Base-by-base conservation (phyloP, 2,113 vertebrate species). In the Anser cygnoides region DNA sequence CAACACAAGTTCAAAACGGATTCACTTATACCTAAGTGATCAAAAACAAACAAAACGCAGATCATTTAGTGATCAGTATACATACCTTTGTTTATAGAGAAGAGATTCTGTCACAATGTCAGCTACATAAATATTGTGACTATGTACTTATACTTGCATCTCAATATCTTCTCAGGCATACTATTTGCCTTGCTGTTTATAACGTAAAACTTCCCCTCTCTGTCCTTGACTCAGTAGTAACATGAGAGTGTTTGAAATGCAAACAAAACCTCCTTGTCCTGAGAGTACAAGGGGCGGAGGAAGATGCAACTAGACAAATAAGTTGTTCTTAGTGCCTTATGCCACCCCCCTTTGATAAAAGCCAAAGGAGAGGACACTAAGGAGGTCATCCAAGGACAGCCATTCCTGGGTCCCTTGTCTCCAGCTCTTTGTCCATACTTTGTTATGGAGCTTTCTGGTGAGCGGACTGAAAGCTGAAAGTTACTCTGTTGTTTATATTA, bases 231-330 rank as follows among this genome's bases (percentile, higher is more conserved):
- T 95, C 68, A 44, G 73, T 78, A 92, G 67, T 72, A 92, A 95
- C 63, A 92, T 50, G 84, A 93, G 89, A 91, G 35, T 61, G 33
- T 78, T 81, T 55, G 87, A 93, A 91, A 95, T 89, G 44, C 3
- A 28, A 92, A 97, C 94, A 96, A 91, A 95, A 93, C 81, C 87
- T 95, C 89, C 62, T 95, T 96, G 95, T 92, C 66, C n/a, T 52
- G 39, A 54, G 52, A 91, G 57, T 37, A 87, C 61, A 84, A 91
- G 84, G 87, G 93, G 92, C 0, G 33, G 91, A 89, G 91, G 93
- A 95, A 91, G 91, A 96, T 43, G 62, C 77, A 89, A 29, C 33
- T 46, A 62, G 49, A 90, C 73, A 13, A 89, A 33, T 29, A 78
- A 59, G 66, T 75, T 80, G 61, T 73, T 84, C 73, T 54, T 21